Percentiles rank a stretch among this genome's conserved stretches.
phyloP scores from a whole-genome alignment of 2,888 invertebrate species.

The Nephrotoma appendiculata region DNA sequence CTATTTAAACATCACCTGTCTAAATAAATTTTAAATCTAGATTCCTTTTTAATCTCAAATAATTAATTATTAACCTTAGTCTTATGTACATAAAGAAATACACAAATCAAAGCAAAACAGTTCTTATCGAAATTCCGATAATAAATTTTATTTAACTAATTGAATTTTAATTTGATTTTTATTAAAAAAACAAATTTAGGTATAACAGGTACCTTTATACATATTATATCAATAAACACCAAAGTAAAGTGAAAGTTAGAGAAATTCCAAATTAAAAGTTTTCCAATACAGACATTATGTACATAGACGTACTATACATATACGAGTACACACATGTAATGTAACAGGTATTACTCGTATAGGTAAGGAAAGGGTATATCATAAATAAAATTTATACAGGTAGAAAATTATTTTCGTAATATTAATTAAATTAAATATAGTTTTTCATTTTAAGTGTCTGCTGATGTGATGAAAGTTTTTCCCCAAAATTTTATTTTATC shows the following conservation, averaged over 20 bases:
- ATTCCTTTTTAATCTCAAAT: not conserved
- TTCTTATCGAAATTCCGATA: not conserved
- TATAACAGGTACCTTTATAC: not conserved
- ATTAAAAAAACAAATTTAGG: not conserved
- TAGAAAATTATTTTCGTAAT: not conserved
- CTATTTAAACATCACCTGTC: not conserved
- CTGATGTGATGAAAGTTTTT: no score
- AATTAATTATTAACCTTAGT: not conserved
- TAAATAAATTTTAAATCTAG: not conserved
- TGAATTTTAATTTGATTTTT: not conserved
- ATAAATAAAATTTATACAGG: not conserved
- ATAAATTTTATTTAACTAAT: not conserved
- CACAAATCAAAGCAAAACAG: not conserved
- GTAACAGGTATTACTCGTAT: not conserved
- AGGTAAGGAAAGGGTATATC: not conserved
- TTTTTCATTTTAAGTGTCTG: not conserved
- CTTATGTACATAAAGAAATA: not conserved
- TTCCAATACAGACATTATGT: not conserved
- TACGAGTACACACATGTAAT: not conserved
- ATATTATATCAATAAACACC: not conserved
- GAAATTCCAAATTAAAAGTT: not conserved
- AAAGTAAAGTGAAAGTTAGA: not conserved
- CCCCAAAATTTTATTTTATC: no score
- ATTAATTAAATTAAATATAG: not conserved
- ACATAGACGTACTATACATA: not conserved